Evolutionary conservation across 2,888 invertebrate species (phyloP), one percentile per base, ranked within the genome.

Genomic region (Platypus cylindrus): DNA sequence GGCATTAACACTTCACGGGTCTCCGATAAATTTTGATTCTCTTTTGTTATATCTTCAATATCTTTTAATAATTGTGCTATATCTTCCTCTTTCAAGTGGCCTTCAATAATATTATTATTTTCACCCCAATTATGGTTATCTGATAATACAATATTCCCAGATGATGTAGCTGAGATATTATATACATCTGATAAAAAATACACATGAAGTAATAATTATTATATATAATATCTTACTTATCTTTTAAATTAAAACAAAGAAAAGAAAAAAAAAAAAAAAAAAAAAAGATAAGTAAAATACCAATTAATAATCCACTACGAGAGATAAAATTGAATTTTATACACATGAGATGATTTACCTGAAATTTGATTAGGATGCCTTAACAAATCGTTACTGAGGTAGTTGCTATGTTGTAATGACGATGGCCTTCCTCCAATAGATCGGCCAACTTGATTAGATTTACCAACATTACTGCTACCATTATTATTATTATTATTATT

Each of bases 21-120:
- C 15, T 48, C 48, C 8, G 40, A 32, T 5, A 36, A 33, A 28
- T 66, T 66, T 47, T 68, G 51, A 7, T 12, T 20, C 9, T 41
- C 85, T 32, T 91, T 66, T 41, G 80, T 69, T 32, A 77, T 74
- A 62, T 85, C 84, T 35, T 69, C 68, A 47, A 52, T 65, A 43
- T 49, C 56, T 16, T 41, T 36, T 36, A 41, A 14, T 9, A 41
- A 27, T n/a, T n/a, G n/a, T n/a, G n/a, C n/a, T n/a, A n/a, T n/a
- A n/a, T n/a, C n/a, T n/a, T n/a, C n/a, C 4, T 35, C 41, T 20
- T 34, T 35, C 9, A 41, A 28, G 16, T 36, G 33, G 5, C 35
- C 37, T 33, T 41, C 41, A 17, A 32, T 11, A 13, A 32, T 32
- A 14, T 41, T 40, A 37, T 49, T 53, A 43, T 51, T 51, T 15